Evolutionary conservation across 2,797 vertebrate species (phyloP).

Genomic region (Sebastolobus alascanus): DNA sequence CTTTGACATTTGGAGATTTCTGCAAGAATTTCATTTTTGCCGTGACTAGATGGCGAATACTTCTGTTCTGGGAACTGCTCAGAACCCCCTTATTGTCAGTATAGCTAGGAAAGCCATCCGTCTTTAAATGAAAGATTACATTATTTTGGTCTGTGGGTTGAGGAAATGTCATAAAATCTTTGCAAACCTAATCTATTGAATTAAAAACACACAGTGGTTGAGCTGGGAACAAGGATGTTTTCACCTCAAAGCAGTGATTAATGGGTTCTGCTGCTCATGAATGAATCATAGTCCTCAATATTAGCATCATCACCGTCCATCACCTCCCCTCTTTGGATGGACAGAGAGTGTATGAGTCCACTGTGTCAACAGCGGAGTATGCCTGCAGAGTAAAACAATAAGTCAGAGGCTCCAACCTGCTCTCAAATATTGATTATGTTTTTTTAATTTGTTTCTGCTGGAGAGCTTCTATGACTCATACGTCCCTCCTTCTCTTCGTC

Average conservation of each 20-base stretch:
- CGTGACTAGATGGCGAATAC: neutral
- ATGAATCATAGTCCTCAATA: conserved; percentile 2
- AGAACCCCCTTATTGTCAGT: neutral
- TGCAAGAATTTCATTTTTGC: neutral
- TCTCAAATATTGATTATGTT: conserved; percentile 61
- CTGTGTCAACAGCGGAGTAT: conserved; percentile 29
- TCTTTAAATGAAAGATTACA: neutral
- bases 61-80: neutral
- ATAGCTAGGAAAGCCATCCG: neutral
- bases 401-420: conserved; percentile 34
- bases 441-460: conserved; percentile 56
- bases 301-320: neutral
- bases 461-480: conserved; percentile 49
- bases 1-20: too few species aligned
- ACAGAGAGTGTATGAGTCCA: conserved; percentile 13
- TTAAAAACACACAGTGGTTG: neutral
- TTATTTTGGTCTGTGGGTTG: neutral
- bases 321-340: neutral
- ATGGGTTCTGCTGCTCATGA: neutral
- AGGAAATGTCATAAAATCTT: neutral
- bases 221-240: neutral
- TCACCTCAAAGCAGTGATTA: neutral
- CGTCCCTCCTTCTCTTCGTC: conserved; percentile 19
- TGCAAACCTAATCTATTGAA: neutral
- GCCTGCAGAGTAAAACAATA: conserved; percentile 12